These are phyloP conservation scores for Alsophila aescularia DNA, from an alignment of 2,888 invertebrate genomes.

Conservation along the genomic window DNA sequence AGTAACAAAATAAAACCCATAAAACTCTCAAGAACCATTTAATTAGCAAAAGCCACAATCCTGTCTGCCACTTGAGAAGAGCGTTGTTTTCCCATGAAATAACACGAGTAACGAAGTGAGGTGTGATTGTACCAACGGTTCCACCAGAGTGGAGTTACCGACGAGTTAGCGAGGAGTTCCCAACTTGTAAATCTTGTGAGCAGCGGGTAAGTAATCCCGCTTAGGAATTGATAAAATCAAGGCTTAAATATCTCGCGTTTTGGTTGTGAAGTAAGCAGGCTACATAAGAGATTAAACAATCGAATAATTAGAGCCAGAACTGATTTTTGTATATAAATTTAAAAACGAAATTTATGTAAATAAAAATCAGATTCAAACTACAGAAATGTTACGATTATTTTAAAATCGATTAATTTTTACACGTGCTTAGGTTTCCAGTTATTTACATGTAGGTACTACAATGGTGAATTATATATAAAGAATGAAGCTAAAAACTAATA, in stretches of 20 bases:
- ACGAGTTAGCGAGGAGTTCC: not conserved
- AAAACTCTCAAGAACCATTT: not conserved
- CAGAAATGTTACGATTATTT: too few relatives aligned
- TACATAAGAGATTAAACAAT: not conserved
- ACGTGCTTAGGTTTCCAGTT: too few relatives aligned
- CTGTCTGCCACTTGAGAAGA: not conserved
- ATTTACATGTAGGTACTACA: too few relatives aligned
- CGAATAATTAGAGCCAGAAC: not conserved
- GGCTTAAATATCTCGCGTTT: not conserved
- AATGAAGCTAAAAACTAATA: too few relatives aligned
- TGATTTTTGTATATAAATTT: too few relatives aligned
- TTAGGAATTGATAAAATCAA: constrained; percentile 1
- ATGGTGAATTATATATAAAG: too few relatives aligned
- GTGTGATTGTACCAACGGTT: not conserved
- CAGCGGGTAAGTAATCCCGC: not conserved
- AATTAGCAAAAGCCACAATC: not conserved
- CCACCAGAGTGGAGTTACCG: too few relatives aligned
- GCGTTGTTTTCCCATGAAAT: constrained; percentile 11
- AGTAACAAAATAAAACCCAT: not conserved
- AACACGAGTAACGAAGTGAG: not conserved
- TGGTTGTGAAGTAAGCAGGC: not conserved
- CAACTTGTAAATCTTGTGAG: constrained; percentile 5
- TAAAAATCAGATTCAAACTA: too few relatives aligned
- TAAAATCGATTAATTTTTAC: too few relatives aligned
- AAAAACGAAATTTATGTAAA: too few relatives aligned